Base-by-base conservation (phyloP, 2,113 vertebrate species). In the Bos indicus region DNA sequence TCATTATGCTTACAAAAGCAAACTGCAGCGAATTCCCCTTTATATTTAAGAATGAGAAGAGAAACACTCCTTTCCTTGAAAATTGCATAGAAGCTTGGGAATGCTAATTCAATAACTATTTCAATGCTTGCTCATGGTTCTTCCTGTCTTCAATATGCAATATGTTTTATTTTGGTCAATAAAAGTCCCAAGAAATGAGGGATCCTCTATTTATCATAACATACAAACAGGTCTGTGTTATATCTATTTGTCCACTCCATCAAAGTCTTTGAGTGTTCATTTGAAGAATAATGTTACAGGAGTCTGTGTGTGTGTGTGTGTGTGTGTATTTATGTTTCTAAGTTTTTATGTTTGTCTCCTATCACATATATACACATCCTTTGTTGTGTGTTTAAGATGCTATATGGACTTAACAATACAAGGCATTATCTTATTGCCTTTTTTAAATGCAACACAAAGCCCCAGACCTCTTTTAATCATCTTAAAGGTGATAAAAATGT, bases 1-100 rank as follows among this genome's bases (percentile, higher is more conserved):
- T 97, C 51, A 60, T 56, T 94, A 36, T 84, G 19, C 92, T 97
- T 98, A 88, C 2, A 83, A 77, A 91, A 94, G 60, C 19, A 93
- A 92, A 91, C 33, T 21, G 13, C 60, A 5, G 15, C 91, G 88
- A 71, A 92, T 40, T 78, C 60, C 56, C 3, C 5, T 91, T 93
- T 60, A 86, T 46, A 54, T 51, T 97, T 62, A 11, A 95, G 71
- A 94, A 40, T 59, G 67, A 51, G 71, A 86, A 80, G 82, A 91
- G 81, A 5, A 43, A 21, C 26, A 23, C 78, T 91, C 48, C 8
- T 77, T 88, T 90, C n/a, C 25, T 94, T 81, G 94, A 40, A 83
- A 97, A 90, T n/a, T 52, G 52, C 59, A 36, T 86, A 56, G 80
- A 84, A 64, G 5, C 83, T 74, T 77, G 40, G 57, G 30, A 97